These are phyloP conservation scores for Ichneumoninae sp. DNA, from an alignment of 2,888 invertebrate species.

Conservation along the genomic window DNA sequence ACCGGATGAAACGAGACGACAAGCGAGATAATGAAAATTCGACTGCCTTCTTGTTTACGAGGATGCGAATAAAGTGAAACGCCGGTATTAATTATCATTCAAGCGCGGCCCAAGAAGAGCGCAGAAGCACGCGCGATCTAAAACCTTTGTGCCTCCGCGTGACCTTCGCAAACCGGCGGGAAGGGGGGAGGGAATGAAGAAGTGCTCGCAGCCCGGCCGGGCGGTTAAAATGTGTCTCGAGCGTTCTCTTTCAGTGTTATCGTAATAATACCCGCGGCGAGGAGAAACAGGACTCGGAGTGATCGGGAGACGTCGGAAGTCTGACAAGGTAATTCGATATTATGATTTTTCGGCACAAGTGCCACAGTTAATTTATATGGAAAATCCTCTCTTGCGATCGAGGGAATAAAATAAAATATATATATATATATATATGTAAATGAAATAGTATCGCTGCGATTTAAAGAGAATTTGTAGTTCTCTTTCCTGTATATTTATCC, in stretches of 20 bases:
- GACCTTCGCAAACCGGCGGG: conserved; percentile 15
- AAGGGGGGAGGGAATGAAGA: conserved; percentile 39
- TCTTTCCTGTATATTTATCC: conserved; percentile 13
- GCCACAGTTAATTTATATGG: not conserved
- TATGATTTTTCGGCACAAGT: not conserved
- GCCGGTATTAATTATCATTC: conserved; percentile 25
- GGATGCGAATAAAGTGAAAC: conserved; percentile 35
- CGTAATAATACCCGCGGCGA: conserved; percentile 18
- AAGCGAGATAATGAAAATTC: conserved; percentile 36
- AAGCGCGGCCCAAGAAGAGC: not conserved
- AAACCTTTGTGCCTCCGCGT: conserved; percentile 46
- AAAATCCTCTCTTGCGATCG: conserved; percentile 1
- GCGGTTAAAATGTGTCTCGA: conserved; percentile 37
- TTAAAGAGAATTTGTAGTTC: not conserved
- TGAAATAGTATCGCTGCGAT: not conserved
- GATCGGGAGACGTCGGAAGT: conserved; percentile 55
- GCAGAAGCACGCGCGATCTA: not conserved
- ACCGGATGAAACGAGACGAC: conserved; percentile 26
- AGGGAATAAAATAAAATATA: not conserved
- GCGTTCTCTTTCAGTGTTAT: conserved; percentile 17
- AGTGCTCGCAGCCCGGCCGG: conserved; percentile 38
- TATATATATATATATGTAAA: not conserved
- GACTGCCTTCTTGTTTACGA: not conserved
- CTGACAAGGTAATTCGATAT: conserved; percentile 65
- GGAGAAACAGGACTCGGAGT: conserved; percentile 46